phyloP scores from a whole-genome alignment of 2,797 vertebrate genomes.

The Salmo trutta region DNA sequence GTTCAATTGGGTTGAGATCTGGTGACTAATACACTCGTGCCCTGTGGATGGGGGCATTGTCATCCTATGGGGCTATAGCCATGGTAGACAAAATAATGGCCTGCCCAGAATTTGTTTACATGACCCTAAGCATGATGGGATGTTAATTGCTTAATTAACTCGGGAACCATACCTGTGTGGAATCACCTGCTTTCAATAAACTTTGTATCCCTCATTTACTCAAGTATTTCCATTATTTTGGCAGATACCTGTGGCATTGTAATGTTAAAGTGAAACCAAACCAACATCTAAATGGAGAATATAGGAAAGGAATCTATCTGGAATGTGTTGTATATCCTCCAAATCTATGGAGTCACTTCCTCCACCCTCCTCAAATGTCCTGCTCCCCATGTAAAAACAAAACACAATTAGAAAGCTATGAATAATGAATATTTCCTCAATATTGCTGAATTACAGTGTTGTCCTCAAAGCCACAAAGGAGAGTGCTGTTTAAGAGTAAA shows the following conservation, averaged over 20 bases:
- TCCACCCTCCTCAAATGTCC: slow-evolving; percentile 36
- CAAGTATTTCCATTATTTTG: too few relatives aligned
- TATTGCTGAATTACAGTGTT: slow-evolving; percentile 47
- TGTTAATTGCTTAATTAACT: too few relatives aligned
- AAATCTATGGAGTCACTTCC: slow-evolving; percentile 38
- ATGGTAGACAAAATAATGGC: too few relatives aligned
- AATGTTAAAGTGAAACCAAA: slow-evolving; percentile 59
- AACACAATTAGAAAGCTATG: slow-evolving; percentile 54
- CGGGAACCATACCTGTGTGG: too few relatives aligned
- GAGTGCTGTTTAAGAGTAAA: slow-evolving; percentile 14
- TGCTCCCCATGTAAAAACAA: slow-evolving; percentile 48
- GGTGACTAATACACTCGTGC: too few relatives aligned
- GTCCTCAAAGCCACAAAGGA: slow-evolving; percentile 34
- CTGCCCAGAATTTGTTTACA: too few relatives aligned
- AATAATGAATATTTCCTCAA: slow-evolving; percentile 54
- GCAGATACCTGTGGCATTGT: slow-evolving; percentile 24
- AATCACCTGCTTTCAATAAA: too few relatives aligned
- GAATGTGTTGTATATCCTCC: slow-evolving; percentile 35
- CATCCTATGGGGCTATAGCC: too few relatives aligned
- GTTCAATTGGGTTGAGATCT: too few relatives aligned
- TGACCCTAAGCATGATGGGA: too few relatives aligned
- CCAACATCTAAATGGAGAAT: slow-evolving; percentile 53
- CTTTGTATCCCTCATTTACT: too few relatives aligned
- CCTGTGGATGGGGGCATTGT: too few relatives aligned
- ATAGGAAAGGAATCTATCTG: background rate